Base-by-base conservation (phyloP, 2,797 vertebrate genomes). In the Periparus ater region DNA sequence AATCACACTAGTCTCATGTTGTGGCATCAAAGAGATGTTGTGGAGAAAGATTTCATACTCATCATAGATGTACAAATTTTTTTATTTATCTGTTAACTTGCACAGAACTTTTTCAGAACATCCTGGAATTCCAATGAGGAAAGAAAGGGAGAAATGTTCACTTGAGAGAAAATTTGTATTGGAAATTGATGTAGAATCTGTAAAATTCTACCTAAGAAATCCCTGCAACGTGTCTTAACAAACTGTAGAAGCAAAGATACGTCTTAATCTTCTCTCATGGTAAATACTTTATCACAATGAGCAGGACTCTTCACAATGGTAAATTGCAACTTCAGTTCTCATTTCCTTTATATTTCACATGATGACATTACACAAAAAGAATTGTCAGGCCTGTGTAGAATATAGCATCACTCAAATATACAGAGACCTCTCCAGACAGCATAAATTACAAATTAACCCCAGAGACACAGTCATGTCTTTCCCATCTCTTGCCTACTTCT, bases 271-370 rank as follows among this genome's bases (percentile, higher is more conserved):
- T 79, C 55, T 83, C 27, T 79, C 19, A 13, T 76, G 34, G 45
- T 87, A 93, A 76, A 79, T 54, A 51, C 47, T 79, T 85, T 44
- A 85, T 77, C 57, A 85, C 15, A 70, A 85, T 0, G 3, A 85
- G 38, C 47, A 85, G 36, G 65, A 61, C 65, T 68, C 47, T 82
- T 68, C 79, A 57, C 25, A 44, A 68, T 62, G 66, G 45, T 86
- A 92, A 92, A 95, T 15, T 84, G 50, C 61, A 84, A 66, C 75
- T 96, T 95, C 82, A 74, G 38, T 75, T 93, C 70, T 91, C 42
- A 40, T 95, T 95, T 91, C 58, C 66, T 95, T 91, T 83, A 16
- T 72, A 77, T 88, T 95, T 91, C 23, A 4, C n/a, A 48, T 91
- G 55, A 95, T 91, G 77, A 30, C 55, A 78, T 78, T 87, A 65